Conservation (phyloP, 2,797 vertebrate species). For the Oreochromis grahami region DNA sequence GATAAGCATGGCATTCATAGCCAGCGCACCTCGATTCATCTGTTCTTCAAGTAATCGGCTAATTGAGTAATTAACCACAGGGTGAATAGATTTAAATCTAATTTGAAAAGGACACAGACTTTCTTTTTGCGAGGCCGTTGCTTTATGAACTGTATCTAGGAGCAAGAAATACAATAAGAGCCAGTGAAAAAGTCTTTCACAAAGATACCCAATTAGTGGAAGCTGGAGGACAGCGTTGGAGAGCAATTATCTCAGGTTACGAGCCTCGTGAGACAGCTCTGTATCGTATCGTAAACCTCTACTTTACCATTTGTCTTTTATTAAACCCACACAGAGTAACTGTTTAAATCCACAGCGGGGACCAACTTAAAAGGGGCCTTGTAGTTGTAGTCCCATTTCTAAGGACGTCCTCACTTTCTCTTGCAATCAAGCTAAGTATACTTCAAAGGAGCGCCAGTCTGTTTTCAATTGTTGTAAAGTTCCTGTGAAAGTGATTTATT, state of each 20-base stretch:
- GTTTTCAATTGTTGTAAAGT: not conserved
- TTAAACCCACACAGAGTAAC: constrained; percentile 52
- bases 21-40: not conserved
- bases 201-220: constrained; percentile 65
- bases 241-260: constrained; percentile 75
- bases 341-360: constrained; percentile 45
- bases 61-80: constrained; percentile 25
- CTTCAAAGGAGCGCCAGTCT: not conserved
- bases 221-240: constrained; percentile 60
- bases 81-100: constrained; percentile 16
- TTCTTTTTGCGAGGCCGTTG: not conserved
- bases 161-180: constrained; percentile 31
- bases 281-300: constrained; percentile 56
- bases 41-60: not conserved
- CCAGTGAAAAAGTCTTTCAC: constrained; percentile 29
- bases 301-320: constrained; percentile 57
- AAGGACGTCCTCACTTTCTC: constrained; percentile 13
- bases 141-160: constrained; percentile 42
- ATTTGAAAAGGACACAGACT: constrained; percentile 19
- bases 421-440: not conserved
- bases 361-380: constrained; percentile 32
- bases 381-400: constrained; percentile 33
- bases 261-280: constrained; percentile 58
- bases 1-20: not conserved
- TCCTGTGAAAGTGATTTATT: not conserved